Conservation (phyloP, 2,113 vertebrate species). For the Collichthys lucidus region DNA sequence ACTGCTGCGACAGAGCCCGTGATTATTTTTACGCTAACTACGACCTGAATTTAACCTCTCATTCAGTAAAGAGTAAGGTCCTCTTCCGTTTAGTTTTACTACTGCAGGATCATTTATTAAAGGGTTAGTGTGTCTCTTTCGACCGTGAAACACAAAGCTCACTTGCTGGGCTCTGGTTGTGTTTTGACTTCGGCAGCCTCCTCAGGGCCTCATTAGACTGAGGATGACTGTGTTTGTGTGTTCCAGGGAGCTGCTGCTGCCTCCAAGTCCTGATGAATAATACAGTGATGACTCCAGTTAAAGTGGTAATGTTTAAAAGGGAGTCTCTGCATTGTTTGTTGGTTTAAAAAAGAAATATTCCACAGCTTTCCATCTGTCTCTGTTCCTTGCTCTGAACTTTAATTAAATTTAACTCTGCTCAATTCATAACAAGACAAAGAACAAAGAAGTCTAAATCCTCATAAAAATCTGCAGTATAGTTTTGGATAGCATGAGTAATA, state of each 20-base stretch:
- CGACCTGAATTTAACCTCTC: slow-evolving; percentile 33
- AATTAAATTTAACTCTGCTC: slow-evolving; percentile 10
- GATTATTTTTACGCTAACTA: neutral
- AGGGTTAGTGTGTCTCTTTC: slow-evolving; percentile 15
- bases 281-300: slow-evolving; percentile 43
- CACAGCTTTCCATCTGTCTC: slow-evolving; percentile 27
- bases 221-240: slow-evolving; percentile 37
- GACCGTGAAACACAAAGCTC: slow-evolving; percentile 30
- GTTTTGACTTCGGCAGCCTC: slow-evolving; percentile 53
- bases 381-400: slow-evolving; percentile 12
- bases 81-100: slow-evolving; percentile 14
- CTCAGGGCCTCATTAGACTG: slow-evolving; percentile 50
- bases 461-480: neutral
- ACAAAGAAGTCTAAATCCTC: neutral
- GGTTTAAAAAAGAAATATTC: neutral
- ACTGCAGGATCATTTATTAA: slow-evolving; percentile 33
- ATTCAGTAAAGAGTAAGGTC: neutral
- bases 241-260: slow-evolving; percentile 21
- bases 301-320: slow-evolving; percentile 38
- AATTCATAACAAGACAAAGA: neutral
- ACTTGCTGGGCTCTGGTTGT: slow-evolving; percentile 17
- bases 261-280: slow-evolving; percentile 62
- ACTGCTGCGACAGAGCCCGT: neutral
- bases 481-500: neutral
- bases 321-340: neutral